A percentile compares a stretch with the other conserved stretches of the same genome.
Conservation (phyloP, 2,888 invertebrate genomes). For the Eupithecia subumbrata region DNA sequence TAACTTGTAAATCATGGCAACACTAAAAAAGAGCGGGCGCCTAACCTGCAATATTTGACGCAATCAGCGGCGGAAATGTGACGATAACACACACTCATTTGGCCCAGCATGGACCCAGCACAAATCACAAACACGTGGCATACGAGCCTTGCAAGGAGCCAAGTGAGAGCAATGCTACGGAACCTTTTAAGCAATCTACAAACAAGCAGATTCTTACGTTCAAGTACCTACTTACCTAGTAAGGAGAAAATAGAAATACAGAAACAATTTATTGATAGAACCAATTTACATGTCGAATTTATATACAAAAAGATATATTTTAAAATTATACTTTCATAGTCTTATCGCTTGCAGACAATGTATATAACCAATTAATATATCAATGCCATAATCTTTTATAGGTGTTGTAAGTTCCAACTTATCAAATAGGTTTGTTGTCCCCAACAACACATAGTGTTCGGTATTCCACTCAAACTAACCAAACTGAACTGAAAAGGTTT, state of each 20-base stretch:
- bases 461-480: background rate
- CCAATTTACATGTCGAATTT: no score
- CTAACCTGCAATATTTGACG: constrained; percentile 65
- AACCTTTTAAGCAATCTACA: background rate
- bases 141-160: constrained; percentile 37
- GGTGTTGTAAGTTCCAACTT: background rate
- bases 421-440: background rate
- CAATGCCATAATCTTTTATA: background rate
- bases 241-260: background rate
- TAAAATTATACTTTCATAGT: background rate
- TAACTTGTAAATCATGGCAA: constrained; percentile 39
- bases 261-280: no score
- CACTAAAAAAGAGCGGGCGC: constrained; percentile 48
- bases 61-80: constrained; percentile 70
- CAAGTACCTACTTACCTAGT: background rate
- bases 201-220: background rate
- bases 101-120: constrained; percentile 62
- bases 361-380: no score
- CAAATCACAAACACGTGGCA: constrained; percentile 80
- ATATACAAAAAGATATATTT: background rate
- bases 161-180: constrained; percentile 23
- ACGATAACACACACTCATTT: constrained; percentile 71
- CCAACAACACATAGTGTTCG: background rate
- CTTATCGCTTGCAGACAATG: background rate
- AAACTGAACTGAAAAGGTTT: background rate